Evolutionary conservation across 2,113 vertebrate genomes (phyloP).

Genomic region (Rafetus swinhoei): DNA sequence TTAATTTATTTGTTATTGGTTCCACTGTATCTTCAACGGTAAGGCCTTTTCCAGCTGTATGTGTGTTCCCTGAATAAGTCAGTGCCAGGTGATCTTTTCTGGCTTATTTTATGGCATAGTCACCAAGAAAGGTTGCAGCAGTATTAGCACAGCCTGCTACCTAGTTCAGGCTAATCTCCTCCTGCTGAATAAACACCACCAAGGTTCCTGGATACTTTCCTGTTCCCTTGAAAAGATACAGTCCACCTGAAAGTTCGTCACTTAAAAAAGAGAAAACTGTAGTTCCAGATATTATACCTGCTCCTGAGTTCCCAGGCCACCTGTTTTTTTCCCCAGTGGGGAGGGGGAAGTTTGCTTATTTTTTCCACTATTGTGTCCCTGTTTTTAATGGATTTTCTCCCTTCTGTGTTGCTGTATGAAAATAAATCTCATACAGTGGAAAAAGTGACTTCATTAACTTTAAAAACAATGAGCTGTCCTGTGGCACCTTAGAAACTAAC

Average conservation of each 20-base stretch:
- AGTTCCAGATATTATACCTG: slow-evolving; percentile 22
- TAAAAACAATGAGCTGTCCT: no score
- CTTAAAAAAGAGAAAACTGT: slow-evolving; percentile 1
- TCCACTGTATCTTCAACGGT: fast-evolving
- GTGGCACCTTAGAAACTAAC: no score
- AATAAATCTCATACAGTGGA: neutral
- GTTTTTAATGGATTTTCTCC: slow-evolving; percentile 38
- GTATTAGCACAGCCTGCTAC: slow-evolving; percentile 35
- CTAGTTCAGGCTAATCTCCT: slow-evolving; percentile 36
- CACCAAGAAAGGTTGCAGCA: neutral
- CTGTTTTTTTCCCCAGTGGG: neutral
- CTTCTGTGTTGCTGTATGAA: neutral
- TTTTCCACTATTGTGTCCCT: slow-evolving; percentile 10
- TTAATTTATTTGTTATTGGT: neutral
- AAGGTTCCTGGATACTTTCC: slow-evolving; percentile 66
- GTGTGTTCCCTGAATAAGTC: neutral
- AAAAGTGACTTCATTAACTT: neutral
- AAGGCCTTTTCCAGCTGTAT: neutral
- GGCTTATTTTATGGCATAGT: neutral
- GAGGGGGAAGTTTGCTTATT: neutral
- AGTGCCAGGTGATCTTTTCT: neutral
- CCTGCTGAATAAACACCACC: slow-evolving; percentile 47
- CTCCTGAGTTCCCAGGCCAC: slow-evolving; percentile 26
- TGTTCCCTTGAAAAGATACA: slow-evolving; percentile 60
- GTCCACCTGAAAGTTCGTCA: slow-evolving; percentile 3